Evolutionary conservation across 2,888 invertebrate genomes (phyloP).

Genomic region (Nomada fucata): DNA sequence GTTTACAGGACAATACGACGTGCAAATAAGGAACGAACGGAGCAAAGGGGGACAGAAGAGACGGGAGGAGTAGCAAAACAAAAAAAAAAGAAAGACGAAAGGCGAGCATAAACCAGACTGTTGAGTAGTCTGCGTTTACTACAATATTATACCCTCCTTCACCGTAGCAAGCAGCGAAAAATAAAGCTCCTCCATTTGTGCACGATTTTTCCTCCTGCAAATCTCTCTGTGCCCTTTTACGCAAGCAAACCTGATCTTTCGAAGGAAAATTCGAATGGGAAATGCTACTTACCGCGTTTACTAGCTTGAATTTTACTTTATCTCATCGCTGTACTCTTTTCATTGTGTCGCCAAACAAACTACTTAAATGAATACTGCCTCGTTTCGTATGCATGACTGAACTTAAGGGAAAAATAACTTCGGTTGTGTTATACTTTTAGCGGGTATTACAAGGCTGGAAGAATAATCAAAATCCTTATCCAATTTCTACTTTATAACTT

Average conservation of each 20-base stretch:
- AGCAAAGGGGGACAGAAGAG: slow-evolving; percentile 33
- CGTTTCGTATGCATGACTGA: not conserved
- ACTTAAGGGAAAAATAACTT: not conserved
- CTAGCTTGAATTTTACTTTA: not conserved
- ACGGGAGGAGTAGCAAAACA: not conserved
- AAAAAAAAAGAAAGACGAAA: slow-evolving; percentile 10
- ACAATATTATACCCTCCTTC: slow-evolving; percentile 48
- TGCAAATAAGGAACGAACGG: slow-evolving; percentile 53
- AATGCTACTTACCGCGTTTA: not conserved
- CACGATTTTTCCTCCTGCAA: slow-evolving; percentile 34
- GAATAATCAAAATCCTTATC: no score
- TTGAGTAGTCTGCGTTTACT: slow-evolving; percentile 57
- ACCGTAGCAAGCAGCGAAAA: slow-evolving; percentile 16
- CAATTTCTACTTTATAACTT: no score
- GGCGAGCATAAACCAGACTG: slow-evolving; percentile 49
- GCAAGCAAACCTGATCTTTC: not conserved
- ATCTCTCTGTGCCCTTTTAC: slow-evolving; percentile 18
- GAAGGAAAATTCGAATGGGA: slow-evolving; percentile 13
- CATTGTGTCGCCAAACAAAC: not conserved
- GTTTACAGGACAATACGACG: slow-evolving; percentile 57
- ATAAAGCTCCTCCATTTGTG: slow-evolving; percentile 43
- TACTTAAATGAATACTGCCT: slow-evolving; percentile 7
- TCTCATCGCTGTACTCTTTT: not conserved
- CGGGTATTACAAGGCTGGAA: no score
- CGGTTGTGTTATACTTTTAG: not conserved